These are phyloP conservation scores for Caenorhabditis tropicalis DNA, from an alignment of 1,140 invertebrate species.

Conservation along the genomic window DNA sequence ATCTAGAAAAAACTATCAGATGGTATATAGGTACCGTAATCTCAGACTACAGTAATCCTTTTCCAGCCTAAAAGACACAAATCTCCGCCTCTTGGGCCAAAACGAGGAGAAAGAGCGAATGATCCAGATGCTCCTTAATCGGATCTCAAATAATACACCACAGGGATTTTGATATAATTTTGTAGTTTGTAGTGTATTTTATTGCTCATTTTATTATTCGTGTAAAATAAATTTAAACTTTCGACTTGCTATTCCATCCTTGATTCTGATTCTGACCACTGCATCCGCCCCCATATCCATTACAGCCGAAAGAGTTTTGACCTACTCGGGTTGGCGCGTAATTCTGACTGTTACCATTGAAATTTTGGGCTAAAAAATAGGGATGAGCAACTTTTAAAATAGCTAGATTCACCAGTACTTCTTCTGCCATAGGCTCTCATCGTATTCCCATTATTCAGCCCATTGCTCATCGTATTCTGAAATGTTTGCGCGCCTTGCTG, in stretches of 20 bases:
- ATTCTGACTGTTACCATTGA: background rate
- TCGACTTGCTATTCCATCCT: background rate
- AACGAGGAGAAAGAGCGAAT: too few relatives aligned
- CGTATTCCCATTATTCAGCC: constrained; percentile 3
- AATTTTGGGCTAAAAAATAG: constrained; percentile 9
- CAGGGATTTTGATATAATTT: too few relatives aligned
- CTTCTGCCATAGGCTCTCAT: constrained; percentile 20
- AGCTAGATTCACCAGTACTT: background rate
- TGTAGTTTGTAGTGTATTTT: too few relatives aligned
- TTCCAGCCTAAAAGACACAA: too few relatives aligned
- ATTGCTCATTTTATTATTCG: too few relatives aligned
- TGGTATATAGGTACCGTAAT: too few relatives aligned
- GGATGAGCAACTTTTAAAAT: background rate
- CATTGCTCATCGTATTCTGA: background rate
- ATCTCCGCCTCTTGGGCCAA: too few relatives aligned
- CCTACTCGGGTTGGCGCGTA: background rate
- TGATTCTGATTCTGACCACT: background rate
- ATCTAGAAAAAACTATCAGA: too few relatives aligned
- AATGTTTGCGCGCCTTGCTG: background rate
- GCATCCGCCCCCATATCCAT: background rate
- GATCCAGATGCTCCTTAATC: too few relatives aligned
- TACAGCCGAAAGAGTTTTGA: background rate
- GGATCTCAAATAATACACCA: too few relatives aligned
- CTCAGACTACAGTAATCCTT: too few relatives aligned
- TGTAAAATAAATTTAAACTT: background rate